Percentiles rank a stretch among this genome's conserved stretches.
Conservation (phyloP, 2,113 vertebrate species). For the Sapayoa aenigma region DNA sequence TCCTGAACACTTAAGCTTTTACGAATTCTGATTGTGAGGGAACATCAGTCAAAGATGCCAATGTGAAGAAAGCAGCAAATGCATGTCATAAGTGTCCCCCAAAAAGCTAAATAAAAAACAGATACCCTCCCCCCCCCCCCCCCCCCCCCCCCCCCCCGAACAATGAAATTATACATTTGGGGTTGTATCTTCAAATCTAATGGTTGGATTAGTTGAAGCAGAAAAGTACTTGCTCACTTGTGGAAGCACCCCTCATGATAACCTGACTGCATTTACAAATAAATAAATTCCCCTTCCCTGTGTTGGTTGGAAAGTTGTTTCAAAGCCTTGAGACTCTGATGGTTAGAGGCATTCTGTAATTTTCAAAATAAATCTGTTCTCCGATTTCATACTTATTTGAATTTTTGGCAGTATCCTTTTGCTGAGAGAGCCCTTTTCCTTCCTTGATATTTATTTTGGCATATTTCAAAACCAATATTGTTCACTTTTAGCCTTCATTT, state of each 20-base stretch:
- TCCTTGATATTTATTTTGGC: constrained; percentile 32
- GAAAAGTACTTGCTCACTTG: not conserved
- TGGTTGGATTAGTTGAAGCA: not conserved
- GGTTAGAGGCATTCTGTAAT: not conserved
- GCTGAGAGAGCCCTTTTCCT: not conserved
- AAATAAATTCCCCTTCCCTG: not conserved
- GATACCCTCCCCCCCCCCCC: too few relatives aligned
- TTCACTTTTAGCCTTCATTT: constrained; percentile 14
- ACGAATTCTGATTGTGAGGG: not conserved
- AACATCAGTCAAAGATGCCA: not conserved
- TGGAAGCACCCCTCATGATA: not conserved
- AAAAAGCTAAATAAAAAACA: not conserved
- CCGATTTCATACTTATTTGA: not conserved
- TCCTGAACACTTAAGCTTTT: not conserved
- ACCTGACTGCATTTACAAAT: not conserved
- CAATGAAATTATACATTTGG: not conserved
- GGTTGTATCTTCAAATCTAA: not conserved
- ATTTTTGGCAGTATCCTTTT: not conserved
- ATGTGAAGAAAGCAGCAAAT: not conserved
- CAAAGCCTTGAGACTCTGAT: not conserved
- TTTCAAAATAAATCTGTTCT: constrained; percentile 7
- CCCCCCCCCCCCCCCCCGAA: too few relatives aligned
- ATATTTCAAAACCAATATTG: not conserved
- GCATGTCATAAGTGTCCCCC: not conserved
- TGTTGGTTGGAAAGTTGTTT: not conserved